Percentiles rank a stretch among this genome's conserved stretches.
These are phyloP conservation scores for Dicyrtoma fusca DNA, from an alignment of 2,888 invertebrate species.

Conservation along the genomic window DNA sequence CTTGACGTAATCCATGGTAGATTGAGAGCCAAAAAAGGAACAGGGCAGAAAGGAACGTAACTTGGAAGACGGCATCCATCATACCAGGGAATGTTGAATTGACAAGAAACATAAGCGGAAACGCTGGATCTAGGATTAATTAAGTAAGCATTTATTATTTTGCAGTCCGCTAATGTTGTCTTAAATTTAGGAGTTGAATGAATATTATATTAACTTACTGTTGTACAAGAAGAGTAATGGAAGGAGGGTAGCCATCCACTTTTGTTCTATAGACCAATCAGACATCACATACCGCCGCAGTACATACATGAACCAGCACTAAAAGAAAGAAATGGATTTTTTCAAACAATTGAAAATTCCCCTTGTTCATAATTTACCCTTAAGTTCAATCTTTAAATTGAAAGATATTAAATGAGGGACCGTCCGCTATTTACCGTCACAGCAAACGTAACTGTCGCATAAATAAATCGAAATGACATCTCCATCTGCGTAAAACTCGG, in stretches of 20 bases:
- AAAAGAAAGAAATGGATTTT: too few species aligned
- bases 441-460: conserved; percentile 71
- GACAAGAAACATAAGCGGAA: conserved; percentile 85
- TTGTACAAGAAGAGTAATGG: conserved; percentile 87
- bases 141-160: not conserved
- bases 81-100: conserved; percentile 91
- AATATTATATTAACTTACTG: conserved; percentile 77
- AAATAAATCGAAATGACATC: conserved; percentile 95
- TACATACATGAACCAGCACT: conserved; percentile 93
- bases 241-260: conserved; percentile 88
- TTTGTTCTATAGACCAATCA: conserved; percentile 98
- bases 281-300: conserved; percentile 82
- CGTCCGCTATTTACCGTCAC: conserved; percentile 82
- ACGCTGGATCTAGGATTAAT: conserved; percentile 77
- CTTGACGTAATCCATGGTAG: conserved; percentile 92
- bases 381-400: too few species aligned
- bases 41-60: conserved; percentile 82
- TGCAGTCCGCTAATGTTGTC: too few species aligned
- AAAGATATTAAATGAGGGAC: too few species aligned
- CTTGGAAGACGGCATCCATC: conserved; percentile 86
- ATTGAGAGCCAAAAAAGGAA: conserved; percentile 93
- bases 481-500: conserved; percentile 95
- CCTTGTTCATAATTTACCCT: too few species aligned
- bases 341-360: too few species aligned
- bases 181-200: not conserved